phyloP scores from a whole-genome alignment of 2,888 invertebrate species.

The Acanthoscelides obtectus region DNA sequence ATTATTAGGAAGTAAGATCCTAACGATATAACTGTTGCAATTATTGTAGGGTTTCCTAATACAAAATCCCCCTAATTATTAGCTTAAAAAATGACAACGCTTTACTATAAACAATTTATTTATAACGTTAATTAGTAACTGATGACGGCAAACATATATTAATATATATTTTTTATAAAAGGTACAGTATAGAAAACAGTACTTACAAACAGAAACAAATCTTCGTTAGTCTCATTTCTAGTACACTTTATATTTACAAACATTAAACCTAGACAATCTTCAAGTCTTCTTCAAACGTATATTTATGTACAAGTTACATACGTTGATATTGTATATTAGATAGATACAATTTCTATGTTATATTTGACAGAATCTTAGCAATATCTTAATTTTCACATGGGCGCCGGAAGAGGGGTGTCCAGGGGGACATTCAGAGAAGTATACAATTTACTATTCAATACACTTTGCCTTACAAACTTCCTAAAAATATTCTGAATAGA shows the following conservation, averaged over 20 bases:
- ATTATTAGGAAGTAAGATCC: too few species aligned
- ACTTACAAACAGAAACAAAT: slow-evolving; percentile 12
- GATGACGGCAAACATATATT: slow-evolving; percentile 20
- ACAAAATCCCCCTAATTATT: too few species aligned
- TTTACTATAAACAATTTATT: neutral
- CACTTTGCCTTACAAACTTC: too few species aligned
- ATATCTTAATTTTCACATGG: neutral
- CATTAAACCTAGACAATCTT: neutral
- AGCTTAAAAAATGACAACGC: too few species aligned
- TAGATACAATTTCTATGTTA: neutral
- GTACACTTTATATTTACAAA: neutral
- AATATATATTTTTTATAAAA: slow-evolving; percentile 23
- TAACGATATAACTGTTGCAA: too few species aligned
- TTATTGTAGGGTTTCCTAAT: too few species aligned
- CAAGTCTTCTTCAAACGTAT: neutral
- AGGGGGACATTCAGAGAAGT: neutral
- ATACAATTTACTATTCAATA: too few species aligned
- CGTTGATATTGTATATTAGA: neutral
- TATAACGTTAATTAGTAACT: slow-evolving; percentile 3
- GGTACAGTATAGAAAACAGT: slow-evolving; percentile 22
- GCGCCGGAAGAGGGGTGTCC: neutral
- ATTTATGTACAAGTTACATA: neutral
- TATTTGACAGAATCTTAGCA: neutral
- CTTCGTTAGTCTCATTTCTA: slow-evolving; percentile 3
- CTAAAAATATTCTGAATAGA: too few species aligned